phyloP scores from a whole-genome alignment of 2,113 vertebrate genomes.

The Orientallactaga bullata region DNA sequence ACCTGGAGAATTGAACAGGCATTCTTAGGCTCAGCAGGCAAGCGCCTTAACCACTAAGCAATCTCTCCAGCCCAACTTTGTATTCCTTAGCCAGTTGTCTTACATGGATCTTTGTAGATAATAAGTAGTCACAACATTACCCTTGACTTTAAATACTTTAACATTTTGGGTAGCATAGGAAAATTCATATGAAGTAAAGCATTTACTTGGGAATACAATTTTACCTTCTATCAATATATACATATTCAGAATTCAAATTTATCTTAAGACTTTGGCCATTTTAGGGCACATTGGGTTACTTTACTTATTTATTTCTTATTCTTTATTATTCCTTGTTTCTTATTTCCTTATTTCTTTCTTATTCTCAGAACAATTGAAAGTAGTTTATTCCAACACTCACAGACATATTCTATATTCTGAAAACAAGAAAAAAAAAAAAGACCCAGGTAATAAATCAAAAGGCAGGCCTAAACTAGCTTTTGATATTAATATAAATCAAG shows the following conservation, averaged over 20 bases:
- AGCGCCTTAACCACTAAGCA: too few relatives aligned
- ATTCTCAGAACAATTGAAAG: neutral
- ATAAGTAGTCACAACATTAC: neutral
- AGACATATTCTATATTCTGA: neutral
- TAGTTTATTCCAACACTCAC: neutral
- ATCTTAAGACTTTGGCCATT: neutral
- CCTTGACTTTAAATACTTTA: neutral
- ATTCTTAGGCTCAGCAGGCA: too few relatives aligned
- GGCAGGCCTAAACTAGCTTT: neutral
- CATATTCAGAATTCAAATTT: neutral
- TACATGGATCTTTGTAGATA: neutral
- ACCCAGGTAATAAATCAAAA: conserved; percentile 34
- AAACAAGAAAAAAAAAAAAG: conserved; percentile 30
- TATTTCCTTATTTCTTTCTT: neutral
- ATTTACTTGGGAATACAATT: neutral
- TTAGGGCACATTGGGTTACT: neutral
- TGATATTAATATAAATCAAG: conserved; percentile 43
- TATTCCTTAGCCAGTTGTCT: neutral
- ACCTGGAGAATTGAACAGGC: too few relatives aligned
- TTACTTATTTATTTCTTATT: neutral
- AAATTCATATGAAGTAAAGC: neutral
- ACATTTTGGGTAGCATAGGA: neutral
- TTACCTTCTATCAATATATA: neutral
- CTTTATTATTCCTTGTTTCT: neutral
- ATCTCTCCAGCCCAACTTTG: neutral